Conservation (phyloP, 2,113 vertebrate species). For the Gopherus evgoodei region DNA sequence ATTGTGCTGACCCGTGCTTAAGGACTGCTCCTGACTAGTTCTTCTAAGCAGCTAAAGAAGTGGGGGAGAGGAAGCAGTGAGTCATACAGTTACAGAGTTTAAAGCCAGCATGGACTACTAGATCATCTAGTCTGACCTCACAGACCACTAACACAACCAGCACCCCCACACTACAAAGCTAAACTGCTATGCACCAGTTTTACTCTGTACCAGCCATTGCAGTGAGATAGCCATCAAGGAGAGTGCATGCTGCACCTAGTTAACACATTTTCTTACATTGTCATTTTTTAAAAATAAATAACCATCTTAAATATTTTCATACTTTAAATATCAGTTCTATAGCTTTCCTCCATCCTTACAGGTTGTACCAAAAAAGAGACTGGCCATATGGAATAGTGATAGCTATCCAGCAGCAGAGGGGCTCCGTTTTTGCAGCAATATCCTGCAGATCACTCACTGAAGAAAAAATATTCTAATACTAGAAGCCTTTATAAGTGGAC, state of each 20-base stretch:
- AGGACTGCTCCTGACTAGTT: neutral
- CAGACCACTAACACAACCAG: neutral
- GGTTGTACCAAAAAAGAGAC: neutral
- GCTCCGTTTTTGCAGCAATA: neutral
- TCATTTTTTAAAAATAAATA: no score
- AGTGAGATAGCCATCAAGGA: neutral
- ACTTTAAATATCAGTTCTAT: neutral
- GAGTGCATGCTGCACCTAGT: neutral
- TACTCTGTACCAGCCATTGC: neutral
- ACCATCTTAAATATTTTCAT: neutral
- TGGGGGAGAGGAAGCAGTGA: neutral
- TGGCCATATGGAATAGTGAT: neutral
- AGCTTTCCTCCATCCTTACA: neutral
- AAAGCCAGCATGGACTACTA: neutral
- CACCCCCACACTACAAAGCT: neutral
- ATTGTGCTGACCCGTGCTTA: neutral
- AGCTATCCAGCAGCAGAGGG: neutral
- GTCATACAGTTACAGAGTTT: neutral
- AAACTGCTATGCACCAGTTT: fast-evolving
- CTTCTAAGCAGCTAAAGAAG: neutral
- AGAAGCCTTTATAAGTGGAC: neutral
- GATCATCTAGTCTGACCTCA: neutral
- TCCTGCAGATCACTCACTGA: neutral
- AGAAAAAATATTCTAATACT: neutral
- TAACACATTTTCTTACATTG: neutral